phyloP scores from a whole-genome alignment of 2,888 invertebrate genomes.

The Drosophila ustulata region DNA sequence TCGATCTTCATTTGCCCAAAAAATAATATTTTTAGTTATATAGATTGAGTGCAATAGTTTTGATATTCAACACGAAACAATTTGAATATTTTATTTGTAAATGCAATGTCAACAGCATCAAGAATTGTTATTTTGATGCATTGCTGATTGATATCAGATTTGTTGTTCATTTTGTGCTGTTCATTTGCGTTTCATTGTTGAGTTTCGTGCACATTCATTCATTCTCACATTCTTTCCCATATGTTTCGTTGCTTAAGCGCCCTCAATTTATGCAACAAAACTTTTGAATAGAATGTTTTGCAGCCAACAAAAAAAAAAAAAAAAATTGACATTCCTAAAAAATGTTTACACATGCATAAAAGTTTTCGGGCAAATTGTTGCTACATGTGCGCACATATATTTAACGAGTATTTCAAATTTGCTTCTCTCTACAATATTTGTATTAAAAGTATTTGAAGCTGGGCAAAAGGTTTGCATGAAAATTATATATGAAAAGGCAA shows the following conservation, averaged over 20 bases:
- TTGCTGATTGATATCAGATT: slow-evolving; percentile 10
- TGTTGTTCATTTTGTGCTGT: slow-evolving; percentile 8
- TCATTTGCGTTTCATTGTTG: neutral
- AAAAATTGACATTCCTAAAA: slow-evolving; percentile 24
- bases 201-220: neutral
- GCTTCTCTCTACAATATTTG: neutral
- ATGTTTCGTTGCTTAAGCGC: slow-evolving; percentile 22
- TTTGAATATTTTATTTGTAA: neutral
- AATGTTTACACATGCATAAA: slow-evolving; percentile 53
- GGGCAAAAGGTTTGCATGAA: slow-evolving; percentile 24
- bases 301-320: slow-evolving; percentile 23
- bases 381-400: slow-evolving; percentile 7
- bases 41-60: neutral
- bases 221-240: slow-evolving; percentile 11
- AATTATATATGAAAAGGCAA: slow-evolving; percentile 29
- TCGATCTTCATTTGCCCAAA: neutral
- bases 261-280: slow-evolving; percentile 41
- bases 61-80: neutral
- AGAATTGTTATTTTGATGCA: neutral
- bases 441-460: slow-evolving; percentile 38
- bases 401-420: neutral
- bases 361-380: slow-evolving; percentile 36
- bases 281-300: slow-evolving; percentile 12
- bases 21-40: no score
- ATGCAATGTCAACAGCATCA: neutral